Evolutionary conservation across 2,797 vertebrate genomes (phyloP).

Genomic region (Corythornis leucogaster): DNA sequence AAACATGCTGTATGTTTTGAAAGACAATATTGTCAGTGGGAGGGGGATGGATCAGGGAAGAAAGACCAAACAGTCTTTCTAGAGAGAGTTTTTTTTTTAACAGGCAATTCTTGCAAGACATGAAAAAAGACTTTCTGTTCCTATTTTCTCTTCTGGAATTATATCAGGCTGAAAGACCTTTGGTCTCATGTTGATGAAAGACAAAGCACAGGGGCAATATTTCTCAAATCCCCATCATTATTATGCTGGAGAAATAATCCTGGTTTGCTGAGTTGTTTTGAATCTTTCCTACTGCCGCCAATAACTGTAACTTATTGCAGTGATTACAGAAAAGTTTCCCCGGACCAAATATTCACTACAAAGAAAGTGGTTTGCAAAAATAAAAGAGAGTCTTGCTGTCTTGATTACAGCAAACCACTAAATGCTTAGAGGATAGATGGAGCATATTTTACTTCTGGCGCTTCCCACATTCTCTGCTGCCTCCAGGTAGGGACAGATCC

Average conservation of each 20-base stretch:
- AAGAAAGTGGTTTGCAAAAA: conserved; percentile 4
- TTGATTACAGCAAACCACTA: background rate
- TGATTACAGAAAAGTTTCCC: background rate
- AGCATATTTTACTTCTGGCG: background rate
- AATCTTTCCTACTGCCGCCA: background rate
- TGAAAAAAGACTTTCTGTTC: conserved; percentile 24
- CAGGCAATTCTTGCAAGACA: background rate
- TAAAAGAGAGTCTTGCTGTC: background rate
- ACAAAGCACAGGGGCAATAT: background rate
- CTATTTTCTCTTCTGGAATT: conserved; percentile 50
- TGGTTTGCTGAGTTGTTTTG: background rate
- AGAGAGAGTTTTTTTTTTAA: background rate
- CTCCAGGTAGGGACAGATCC: background rate
- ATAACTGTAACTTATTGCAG: background rate
- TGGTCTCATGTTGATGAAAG: conserved; percentile 34
- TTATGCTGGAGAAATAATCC: conserved; percentile 12
- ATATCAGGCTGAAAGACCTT: conserved; percentile 10
- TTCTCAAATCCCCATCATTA: conserved; percentile 35
- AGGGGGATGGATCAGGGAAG: background rate
- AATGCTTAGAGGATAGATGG: background rate
- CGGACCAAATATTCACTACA: background rate
- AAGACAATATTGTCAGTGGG: background rate
- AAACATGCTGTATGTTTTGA: background rate
- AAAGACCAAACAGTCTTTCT: background rate
- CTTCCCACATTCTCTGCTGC: background rate